Percentiles rank a stretch among this genome's conserved stretches.
phyloP scores from a whole-genome alignment of 2,113 vertebrate genomes.

The Bagarius yarrelli region DNA sequence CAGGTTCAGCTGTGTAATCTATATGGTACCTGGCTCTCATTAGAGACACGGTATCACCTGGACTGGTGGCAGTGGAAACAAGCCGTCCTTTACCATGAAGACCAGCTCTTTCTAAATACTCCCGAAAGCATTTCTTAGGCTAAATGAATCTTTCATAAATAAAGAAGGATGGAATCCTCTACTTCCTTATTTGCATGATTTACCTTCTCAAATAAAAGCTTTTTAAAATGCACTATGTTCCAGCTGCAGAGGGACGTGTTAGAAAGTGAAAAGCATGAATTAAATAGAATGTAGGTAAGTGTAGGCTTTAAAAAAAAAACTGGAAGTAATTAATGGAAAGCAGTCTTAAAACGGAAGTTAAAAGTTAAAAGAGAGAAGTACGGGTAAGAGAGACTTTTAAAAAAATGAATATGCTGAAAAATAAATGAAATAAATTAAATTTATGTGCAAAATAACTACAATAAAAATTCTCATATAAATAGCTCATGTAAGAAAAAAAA shows the following conservation, averaged over 20 bases:
- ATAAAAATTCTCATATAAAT: too few species aligned
- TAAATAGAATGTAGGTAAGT: neutral
- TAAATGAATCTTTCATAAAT: neutral
- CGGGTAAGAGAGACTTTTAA: neutral
- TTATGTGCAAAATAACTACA: too few species aligned
- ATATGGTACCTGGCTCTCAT: neutral
- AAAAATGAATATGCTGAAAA: neutral
- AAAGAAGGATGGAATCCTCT: neutral
- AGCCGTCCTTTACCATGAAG: neutral
- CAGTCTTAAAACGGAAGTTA: neutral
- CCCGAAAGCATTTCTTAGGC: too few species aligned
- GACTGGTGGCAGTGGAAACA: neutral
- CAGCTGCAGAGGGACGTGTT: neutral
- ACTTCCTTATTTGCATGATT: neutral
- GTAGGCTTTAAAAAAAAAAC: neutral
- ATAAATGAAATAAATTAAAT: neutral
- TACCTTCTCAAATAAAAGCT: neutral
- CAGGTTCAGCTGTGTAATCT: conserved; percentile 14
- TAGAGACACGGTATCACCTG: conserved; percentile 1
- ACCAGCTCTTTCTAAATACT: neutral
- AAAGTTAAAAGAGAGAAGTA: neutral
- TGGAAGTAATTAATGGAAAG: neutral
- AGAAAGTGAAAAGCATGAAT: too few species aligned
- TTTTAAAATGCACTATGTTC: neutral
- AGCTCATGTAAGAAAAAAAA: too few species aligned